Base-by-base conservation (phyloP, 2,888 invertebrate species). In the Chouioia cunea region DNA sequence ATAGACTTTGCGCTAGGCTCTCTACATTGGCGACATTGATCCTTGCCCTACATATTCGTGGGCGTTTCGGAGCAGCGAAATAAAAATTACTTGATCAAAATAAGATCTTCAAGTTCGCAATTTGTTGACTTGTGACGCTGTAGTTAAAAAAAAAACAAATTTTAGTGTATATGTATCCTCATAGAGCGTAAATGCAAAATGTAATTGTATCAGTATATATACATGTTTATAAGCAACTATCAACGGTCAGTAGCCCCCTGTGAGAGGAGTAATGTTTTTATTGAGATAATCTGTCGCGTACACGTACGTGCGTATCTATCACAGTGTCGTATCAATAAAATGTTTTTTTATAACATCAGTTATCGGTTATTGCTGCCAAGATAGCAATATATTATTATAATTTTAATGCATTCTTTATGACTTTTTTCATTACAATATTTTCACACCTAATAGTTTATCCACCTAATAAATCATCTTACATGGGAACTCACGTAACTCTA, bases 201-300 rank as follows among this genome's bases (percentile, higher is more conserved):
- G 4, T 3, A 36, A 36, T 36, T 36, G 12, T 36, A 27, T 27
- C 27, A 27, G 27, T 27, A 4, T 6, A 27, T 27, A 27, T 27
- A 27, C 27, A 27, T 27, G 12, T 36, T 12, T 27, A 20, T 54
- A 20, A n/a, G 60, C 12, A 44, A 20, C n/a, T 43, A 48, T 20
- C 62, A 46, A 43, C n/a, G 50, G 50, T 20, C 62, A 54, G 48
- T 50, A 56, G 16, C 60, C 50, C 47, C 18, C 43, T 22, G 50
- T 23, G 27, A 27, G 63, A 65, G 18, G 20, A 6, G 36, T 63
- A 59, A 54, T 70, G 65, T 62, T 65, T 65, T 65, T 22, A 65
- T 65, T 65, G 47, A 63, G 71, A 70, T 59, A 72, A 73, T 66
- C 62, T 57, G 60, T 67, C 59, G 56, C 53, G 48, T 70, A 10